Evolutionary conservation across 2,888 invertebrate species (phyloP).

Genomic region (Chymomyza amoena): DNA sequence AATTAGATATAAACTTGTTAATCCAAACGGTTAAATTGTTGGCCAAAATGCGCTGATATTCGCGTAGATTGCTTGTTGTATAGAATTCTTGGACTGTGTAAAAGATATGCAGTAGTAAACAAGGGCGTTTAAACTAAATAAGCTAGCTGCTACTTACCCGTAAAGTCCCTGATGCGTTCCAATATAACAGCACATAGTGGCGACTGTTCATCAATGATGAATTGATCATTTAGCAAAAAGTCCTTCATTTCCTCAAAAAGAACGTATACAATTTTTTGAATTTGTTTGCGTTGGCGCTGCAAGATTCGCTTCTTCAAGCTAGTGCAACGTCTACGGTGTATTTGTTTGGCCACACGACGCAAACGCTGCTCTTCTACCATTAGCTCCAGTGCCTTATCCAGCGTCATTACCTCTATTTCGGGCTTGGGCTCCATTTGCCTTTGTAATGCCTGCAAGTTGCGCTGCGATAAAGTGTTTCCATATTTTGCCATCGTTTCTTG

Average conservation of each 20-base stretch:
- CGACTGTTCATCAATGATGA: slow-evolving; percentile 66
- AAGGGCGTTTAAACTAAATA: not conserved
- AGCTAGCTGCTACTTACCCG: slow-evolving; percentile 52
- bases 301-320: slow-evolving; percentile 62
- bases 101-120: not conserved
- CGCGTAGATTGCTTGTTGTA: slow-evolving; percentile 68
- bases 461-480: slow-evolving; percentile 50
- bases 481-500: slow-evolving; percentile 59
- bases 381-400: slow-evolving; percentile 70
- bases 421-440: slow-evolving; percentile 61
- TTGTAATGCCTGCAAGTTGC: slow-evolving; percentile 58
- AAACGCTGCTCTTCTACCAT: slow-evolving; percentile 74
- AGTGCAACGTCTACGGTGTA: slow-evolving; percentile 57
- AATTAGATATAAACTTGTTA: slow-evolving; percentile 74
- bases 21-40: slow-evolving; percentile 77
- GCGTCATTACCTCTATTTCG: slow-evolving; percentile 53
- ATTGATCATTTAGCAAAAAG: slow-evolving; percentile 73
- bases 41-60: slow-evolving; percentile 72
- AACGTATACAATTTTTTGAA: slow-evolving; percentile 69
- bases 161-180: slow-evolving; percentile 68
- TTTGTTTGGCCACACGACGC: slow-evolving; percentile 45
- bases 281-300: slow-evolving; percentile 61
- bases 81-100: slow-evolving; percentile 69
- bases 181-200: slow-evolving; percentile 66
- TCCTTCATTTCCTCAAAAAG: slow-evolving; percentile 76